phyloP scores from a whole-genome alignment of 2,113 vertebrate species.

The Pomatorhinus ruficollis region DNA sequence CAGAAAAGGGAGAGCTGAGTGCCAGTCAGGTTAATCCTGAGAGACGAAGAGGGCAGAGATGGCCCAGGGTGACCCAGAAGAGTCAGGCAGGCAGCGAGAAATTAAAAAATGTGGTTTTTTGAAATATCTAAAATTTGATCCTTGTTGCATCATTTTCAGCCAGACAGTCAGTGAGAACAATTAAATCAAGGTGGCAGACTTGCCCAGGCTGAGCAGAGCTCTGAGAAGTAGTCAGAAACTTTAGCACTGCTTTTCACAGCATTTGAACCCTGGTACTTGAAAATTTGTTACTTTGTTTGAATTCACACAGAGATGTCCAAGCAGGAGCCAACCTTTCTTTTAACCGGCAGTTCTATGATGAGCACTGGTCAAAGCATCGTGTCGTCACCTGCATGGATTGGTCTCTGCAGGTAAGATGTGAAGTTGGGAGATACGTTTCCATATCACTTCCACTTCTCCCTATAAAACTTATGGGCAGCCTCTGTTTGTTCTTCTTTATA shows the following conservation, averaged over 20 bases:
- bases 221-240: not conserved
- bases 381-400: conserved; percentile 97
- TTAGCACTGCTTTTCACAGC: not conserved
- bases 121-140: not conserved
- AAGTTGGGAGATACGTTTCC: not conserved
- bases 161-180: not conserved
- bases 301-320: conserved; percentile 83
- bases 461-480: not conserved
- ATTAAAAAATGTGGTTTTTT: not conserved
- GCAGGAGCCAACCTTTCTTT: conserved; percentile 92
- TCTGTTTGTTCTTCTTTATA: not conserved
- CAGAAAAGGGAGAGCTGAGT: not conserved
- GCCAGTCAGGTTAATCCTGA: not conserved
- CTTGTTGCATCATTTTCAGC: not conserved
- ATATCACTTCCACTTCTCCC: not conserved
- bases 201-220: not conserved
- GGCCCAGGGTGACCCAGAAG: not conserved
- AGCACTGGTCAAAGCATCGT: conserved; percentile 97
- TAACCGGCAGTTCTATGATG: conserved; percentile 93
- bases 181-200: not conserved
- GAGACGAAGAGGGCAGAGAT: not conserved
- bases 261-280: not conserved
- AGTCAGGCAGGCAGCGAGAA: not conserved
- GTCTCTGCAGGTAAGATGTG: conserved; percentile 90
- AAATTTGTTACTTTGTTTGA: conserved; percentile 11